A percentile compares a stretch with the other conserved stretches of the same genome.
Evolutionary conservation across 2,888 invertebrate genomes (phyloP).

Genomic region (Orchesellides sinensis): DNA sequence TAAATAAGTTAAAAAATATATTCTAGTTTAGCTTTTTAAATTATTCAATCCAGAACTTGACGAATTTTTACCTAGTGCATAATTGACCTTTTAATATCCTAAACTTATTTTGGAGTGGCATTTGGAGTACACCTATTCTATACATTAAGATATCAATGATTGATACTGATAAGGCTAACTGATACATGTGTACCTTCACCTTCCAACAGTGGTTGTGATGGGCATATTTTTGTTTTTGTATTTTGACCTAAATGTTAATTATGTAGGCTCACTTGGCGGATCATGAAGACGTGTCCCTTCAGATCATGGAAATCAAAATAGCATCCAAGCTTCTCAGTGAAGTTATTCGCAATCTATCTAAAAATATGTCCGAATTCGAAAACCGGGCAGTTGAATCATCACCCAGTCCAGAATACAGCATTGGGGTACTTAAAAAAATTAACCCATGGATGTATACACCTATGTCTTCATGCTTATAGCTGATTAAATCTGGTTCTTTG

Average conservation of each 20-base stretch:
- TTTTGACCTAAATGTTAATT: too few species aligned
- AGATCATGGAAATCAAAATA: constrained; percentile 67
- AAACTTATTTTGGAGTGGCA: background rate
- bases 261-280: constrained; percentile 53
- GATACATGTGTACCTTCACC: too few species aligned
- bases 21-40: background rate
- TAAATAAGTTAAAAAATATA: background rate
- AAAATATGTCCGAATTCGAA: constrained; percentile 29
- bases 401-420: background rate
- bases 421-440: constrained; percentile 20
- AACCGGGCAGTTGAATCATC: background rate
- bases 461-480: too few species aligned
- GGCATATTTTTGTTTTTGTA: too few species aligned
- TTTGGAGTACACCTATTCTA: too few species aligned
- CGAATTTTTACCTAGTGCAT: background rate
- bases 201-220: too few species aligned
- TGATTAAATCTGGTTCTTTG: background rate
- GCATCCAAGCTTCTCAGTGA: constrained; percentile 65
- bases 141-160: too few species aligned
- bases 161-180: too few species aligned
- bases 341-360: constrained; percentile 57
- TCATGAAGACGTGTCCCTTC: constrained; percentile 52
- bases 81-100: background rate
- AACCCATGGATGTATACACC: background rate
- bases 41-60: too few species aligned